Evolutionary conservation across 2,797 vertebrate genomes (phyloP), one percentile per base, ranked within the genome.

Genomic region (Mastacembelus armatus): DNA sequence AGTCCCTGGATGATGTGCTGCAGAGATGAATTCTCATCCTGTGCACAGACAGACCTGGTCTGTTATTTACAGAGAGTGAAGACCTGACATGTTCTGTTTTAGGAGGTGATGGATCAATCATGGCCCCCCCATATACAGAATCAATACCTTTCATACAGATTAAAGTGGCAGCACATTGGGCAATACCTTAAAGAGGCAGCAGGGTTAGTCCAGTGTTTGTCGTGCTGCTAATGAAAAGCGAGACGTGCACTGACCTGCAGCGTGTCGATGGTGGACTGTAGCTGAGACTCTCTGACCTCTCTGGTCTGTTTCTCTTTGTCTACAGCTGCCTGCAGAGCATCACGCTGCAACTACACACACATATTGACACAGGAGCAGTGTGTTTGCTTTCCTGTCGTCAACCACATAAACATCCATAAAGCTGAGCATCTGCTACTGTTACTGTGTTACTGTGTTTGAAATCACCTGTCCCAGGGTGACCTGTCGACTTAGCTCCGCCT

Each of bases 401-500:
- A n/a, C n/a, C n/a, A n/a, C n/a, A n/a, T n/a, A n/a, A n/a, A n/a
- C n/a, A n/a, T n/a, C n/a, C n/a, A n/a, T n/a, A n/a, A n/a, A n/a
- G n/a, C n/a, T n/a, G n/a, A n/a, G n/a, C n/a, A n/a, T n/a, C n/a
- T n/a, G n/a, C n/a, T n/a, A n/a, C n/a, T 36, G 14, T 36, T 15
- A 36, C 12, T 12, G 4, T n/a, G n/a, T n/a, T n/a, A 36, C 7
- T 7, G n/a, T 6, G 11, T 32, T 16, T 12, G 12, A 52, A 18
- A 5, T 21, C 69, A 96, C 95, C 89, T 95, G 92, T 75, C 85
- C 90, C 15, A 88, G 75, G 0, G 49, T 88, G 29, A 80, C 85
- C 35, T 83, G 69, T 68, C 77, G 63, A 43, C 75, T 89, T 64
- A 96, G 58, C 66, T 96, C 94, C 70, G 94, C 21, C 80, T 96